phyloP scores from a whole-genome alignment of 2,113 vertebrate genomes.

The Calyptommatus sinebrachiatus region DNA sequence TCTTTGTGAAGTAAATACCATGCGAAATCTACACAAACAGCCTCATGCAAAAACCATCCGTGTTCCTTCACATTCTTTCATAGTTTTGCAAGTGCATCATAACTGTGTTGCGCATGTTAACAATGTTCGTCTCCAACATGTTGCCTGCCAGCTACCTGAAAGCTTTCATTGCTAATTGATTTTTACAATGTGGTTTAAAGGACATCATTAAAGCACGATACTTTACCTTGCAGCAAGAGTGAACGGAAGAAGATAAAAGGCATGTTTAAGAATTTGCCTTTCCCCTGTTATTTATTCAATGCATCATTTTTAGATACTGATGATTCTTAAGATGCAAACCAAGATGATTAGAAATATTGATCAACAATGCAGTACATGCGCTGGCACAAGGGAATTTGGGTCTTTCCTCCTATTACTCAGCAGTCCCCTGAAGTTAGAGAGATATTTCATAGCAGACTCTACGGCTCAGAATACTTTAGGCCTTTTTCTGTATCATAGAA shows the following conservation, averaged over 20 bases:
- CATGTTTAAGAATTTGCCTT: conserved; percentile 53
- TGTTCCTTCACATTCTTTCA: background rate
- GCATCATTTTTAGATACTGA: conserved; percentile 37
- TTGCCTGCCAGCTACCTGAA: conserved; percentile 43
- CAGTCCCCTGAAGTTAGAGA: conserved; percentile 7
- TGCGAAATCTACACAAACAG: background rate
- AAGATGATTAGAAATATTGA: background rate
- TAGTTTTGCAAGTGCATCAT: background rate
- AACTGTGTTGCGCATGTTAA: conserved; percentile 1
- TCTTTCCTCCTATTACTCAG: conserved; percentile 1
- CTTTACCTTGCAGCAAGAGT: conserved; percentile 32
- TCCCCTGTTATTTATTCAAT: conserved; percentile 54
- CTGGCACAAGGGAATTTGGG: conserved; percentile 16
- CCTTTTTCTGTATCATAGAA: too few species aligned
- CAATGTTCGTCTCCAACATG: conserved; percentile 34
- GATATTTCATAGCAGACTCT: too few species aligned
- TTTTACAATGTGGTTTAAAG: conserved; percentile 56
- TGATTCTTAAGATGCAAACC: background rate
- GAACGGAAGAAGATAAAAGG: conserved; percentile 52
- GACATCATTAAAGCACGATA: conserved; percentile 54
- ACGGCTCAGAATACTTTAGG: too few species aligned
- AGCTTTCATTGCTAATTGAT: conserved; percentile 54
- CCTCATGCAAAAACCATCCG: background rate
- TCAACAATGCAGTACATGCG: background rate
- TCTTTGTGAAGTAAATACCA: background rate